Evolutionary conservation across 2,888 invertebrate species (phyloP).

Genomic region (Drosophila monieri): DNA sequence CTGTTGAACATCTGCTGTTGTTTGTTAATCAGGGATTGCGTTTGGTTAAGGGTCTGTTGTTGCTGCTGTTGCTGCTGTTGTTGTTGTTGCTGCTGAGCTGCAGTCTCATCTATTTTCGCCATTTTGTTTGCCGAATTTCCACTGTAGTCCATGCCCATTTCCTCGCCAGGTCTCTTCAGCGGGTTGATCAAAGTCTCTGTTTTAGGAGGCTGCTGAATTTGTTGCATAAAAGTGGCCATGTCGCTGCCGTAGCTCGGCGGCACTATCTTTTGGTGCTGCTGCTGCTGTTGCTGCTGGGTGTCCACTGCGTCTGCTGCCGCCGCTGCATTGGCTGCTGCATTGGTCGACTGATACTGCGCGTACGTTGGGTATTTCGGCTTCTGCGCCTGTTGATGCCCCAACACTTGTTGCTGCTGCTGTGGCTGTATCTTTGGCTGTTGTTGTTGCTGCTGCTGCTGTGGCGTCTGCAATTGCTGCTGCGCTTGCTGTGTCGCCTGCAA

Average conservation of each 20-base stretch:
- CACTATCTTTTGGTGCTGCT: constrained; percentile 63
- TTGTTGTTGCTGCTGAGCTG: constrained; percentile 47
- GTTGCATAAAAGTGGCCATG: constrained; percentile 81
- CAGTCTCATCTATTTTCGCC: constrained; percentile 69
- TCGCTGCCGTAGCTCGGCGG: constrained; percentile 70
- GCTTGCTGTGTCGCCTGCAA: not conserved
- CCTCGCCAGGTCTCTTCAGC: constrained; percentile 73
- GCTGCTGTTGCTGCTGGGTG: constrained; percentile 35
- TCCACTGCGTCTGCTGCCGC: constrained; percentile 58
- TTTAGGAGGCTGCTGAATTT: constrained; percentile 73
- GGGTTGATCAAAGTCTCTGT: constrained; percentile 66
- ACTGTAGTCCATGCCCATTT: constrained; percentile 75
- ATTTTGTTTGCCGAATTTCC: constrained; percentile 67
- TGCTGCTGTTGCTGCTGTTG: constrained; percentile 32
- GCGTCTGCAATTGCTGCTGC: constrained; percentile 1
- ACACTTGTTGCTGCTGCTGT: constrained; percentile 27
- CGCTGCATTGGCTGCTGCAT: constrained; percentile 68
- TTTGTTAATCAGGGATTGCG: constrained; percentile 68
- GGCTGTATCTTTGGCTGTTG: constrained; percentile 41
- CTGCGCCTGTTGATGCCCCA: constrained; percentile 56
- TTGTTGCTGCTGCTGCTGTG: constrained; percentile 42
- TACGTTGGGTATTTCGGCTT: constrained; percentile 79
- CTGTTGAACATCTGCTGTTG: constrained; percentile 83
- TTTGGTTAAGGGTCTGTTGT: constrained; percentile 56
- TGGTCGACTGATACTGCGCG: constrained; percentile 79